Evolutionary conservation across 2,888 invertebrate genomes (phyloP).

Genomic region (Acronicta psi): DNA sequence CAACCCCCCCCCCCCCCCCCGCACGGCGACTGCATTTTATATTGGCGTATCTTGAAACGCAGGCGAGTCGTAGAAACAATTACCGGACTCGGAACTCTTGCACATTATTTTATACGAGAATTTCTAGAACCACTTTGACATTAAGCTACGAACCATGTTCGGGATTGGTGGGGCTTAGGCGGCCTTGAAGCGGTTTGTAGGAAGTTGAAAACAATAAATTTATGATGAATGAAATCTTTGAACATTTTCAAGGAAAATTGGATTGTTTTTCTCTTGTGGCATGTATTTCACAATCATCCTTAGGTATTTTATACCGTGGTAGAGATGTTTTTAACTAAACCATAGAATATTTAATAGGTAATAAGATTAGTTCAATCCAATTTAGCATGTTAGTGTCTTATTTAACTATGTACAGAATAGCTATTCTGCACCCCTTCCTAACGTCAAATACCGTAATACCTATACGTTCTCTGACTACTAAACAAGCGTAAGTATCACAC

Average conservation of each 20-base stretch:
- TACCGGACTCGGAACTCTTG: conserved; percentile 46
- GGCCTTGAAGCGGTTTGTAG: not conserved
- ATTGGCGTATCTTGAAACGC: conserved; percentile 59
- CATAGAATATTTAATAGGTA: too few relatives aligned
- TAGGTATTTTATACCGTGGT: too few relatives aligned
- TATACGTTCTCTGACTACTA: too few relatives aligned
- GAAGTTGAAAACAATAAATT: not conserved
- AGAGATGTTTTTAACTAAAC: too few relatives aligned
- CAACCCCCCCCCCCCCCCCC: conserved; percentile 1
- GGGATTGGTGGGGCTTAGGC: conserved; percentile 10
- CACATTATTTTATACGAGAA: conserved; percentile 58
- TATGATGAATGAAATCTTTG: not conserved
- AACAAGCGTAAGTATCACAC: too few relatives aligned
- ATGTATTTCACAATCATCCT: too few relatives aligned
- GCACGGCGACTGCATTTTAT: conserved; percentile 12
- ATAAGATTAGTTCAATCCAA: too few relatives aligned
- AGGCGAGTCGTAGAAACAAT: conserved; percentile 65
- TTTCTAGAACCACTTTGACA: conserved; percentile 34
- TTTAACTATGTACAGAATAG: too few relatives aligned
- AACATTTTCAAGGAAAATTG: not conserved
- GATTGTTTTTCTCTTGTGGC: not conserved
- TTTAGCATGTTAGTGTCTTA: too few relatives aligned
- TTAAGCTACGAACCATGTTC: conserved; percentile 14
- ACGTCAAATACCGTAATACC: too few relatives aligned
- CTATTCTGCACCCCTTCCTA: too few relatives aligned